Conservation (phyloP, 2,113 vertebrate genomes). For the Carollia perspicillata region DNA sequence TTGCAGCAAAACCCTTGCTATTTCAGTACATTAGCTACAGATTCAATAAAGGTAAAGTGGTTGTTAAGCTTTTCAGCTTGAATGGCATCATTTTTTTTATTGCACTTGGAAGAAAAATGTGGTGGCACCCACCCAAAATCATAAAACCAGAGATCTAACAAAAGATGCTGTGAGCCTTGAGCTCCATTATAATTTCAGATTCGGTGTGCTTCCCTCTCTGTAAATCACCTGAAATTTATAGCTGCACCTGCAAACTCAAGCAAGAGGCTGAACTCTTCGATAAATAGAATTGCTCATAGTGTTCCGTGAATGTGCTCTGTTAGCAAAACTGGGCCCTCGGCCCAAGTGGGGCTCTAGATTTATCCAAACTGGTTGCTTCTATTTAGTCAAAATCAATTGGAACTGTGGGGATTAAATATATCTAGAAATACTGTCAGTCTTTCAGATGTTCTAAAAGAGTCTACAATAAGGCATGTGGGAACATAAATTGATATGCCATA, state of each 20-base stretch:
- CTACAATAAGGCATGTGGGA: neutral
- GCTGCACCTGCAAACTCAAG: slow-evolving; percentile 68
- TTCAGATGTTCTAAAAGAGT: neutral
- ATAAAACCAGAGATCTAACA: slow-evolving; percentile 67
- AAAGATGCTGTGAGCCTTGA: slow-evolving; percentile 64
- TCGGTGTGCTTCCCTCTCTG: slow-evolving; percentile 65
- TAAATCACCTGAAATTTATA: slow-evolving; percentile 74
- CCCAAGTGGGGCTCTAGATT: neutral
- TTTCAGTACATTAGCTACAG: slow-evolving; percentile 63
- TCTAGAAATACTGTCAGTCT: slow-evolving; percentile 27
- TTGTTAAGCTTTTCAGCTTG: slow-evolving; percentile 72
- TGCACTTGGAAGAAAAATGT: slow-evolving; percentile 64
- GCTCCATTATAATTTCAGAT: slow-evolving; percentile 71
- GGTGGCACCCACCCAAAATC: slow-evolving; percentile 64
- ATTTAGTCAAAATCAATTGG: slow-evolving; percentile 17
- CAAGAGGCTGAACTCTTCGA: slow-evolving; percentile 45
- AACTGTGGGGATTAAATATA: slow-evolving; percentile 20
- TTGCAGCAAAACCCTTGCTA: slow-evolving; percentile 56
- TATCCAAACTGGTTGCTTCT: neutral
- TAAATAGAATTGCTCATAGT: slow-evolving; percentile 62
- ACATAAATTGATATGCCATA: neutral
- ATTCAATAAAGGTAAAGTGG: slow-evolving; percentile 70
- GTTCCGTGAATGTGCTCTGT: slow-evolving; percentile 47
- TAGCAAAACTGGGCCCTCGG: slow-evolving; percentile 53
- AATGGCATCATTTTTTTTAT: slow-evolving; percentile 66